A percentile compares a stretch with the other conserved stretches of the same genome.
Conservation (phyloP, 2,797 vertebrate species). For the Meriones psammophilus region DNA sequence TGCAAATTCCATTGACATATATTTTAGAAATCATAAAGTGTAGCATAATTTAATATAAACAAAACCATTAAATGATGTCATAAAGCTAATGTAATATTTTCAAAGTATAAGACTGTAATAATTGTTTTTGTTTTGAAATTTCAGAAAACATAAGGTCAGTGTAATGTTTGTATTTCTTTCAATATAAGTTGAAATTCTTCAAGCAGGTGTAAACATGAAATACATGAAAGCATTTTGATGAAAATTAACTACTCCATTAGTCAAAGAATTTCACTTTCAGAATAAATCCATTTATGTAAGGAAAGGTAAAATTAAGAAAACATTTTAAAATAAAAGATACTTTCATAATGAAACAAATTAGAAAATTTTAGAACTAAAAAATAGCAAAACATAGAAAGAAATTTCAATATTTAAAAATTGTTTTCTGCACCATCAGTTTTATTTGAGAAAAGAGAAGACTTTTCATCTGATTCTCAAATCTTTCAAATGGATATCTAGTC, state of each 20-base stretch:
- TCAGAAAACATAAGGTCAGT: slow-evolving; percentile 14
- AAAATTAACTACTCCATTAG: slow-evolving; percentile 63
- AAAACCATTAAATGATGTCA: slow-evolving; percentile 74
- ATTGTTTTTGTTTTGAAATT: slow-evolving; percentile 71
- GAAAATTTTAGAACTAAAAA: not conserved
- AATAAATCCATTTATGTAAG: not conserved
- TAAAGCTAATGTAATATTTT: slow-evolving; percentile 66
- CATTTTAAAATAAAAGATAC: not conserved
- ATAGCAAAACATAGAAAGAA: not conserved
- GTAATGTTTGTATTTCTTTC: slow-evolving; percentile 58
- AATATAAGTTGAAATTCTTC: slow-evolving; percentile 61
- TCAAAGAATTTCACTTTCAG: not conserved
- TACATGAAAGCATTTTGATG: slow-evolving; percentile 43
- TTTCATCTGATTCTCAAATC: slow-evolving; percentile 32
- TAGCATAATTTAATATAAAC: slow-evolving; percentile 70
- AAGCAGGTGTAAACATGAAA: not conserved
- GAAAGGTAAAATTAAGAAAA: not conserved
- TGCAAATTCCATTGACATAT: slow-evolving; percentile 70
- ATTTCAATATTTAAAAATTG: not conserved
- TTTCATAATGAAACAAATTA: not conserved
- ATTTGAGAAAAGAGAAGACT: not conserved
- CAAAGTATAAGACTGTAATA: slow-evolving; percentile 36
- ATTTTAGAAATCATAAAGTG: slow-evolving; percentile 70
- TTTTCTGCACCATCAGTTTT: slow-evolving; percentile 6
- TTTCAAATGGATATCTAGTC: not conserved